Percentiles rank a stretch among this genome's conserved stretches.
phyloP scores from a whole-genome alignment of 2,113 vertebrate species.

The Tupaia chinensis region DNA sequence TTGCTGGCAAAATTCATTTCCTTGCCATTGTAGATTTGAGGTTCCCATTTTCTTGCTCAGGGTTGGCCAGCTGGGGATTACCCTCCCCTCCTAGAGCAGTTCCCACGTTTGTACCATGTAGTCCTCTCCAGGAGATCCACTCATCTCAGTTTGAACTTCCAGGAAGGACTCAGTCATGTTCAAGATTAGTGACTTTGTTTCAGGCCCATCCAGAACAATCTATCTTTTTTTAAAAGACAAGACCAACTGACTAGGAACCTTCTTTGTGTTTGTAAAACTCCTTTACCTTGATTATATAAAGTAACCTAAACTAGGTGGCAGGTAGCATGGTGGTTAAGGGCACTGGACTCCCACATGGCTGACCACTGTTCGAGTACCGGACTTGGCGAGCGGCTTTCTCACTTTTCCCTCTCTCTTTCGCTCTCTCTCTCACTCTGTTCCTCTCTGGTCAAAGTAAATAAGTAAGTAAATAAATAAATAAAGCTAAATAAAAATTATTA shows the following conservation, averaged over 20 bases:
- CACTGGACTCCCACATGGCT: too few relatives aligned
- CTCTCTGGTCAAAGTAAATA: too few relatives aligned
- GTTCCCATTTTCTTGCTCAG: not conserved
- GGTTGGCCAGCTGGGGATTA: rapidly evolving
- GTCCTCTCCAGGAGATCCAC: too few relatives aligned
- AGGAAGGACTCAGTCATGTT: not conserved
- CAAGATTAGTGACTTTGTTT: not conserved
- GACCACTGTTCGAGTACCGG: too few relatives aligned
- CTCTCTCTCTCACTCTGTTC: too few relatives aligned
- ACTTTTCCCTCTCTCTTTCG: too few relatives aligned
- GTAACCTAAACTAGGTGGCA: too few relatives aligned
- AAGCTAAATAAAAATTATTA: too few relatives aligned
- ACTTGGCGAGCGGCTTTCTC: too few relatives aligned
- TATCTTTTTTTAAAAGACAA: not conserved
- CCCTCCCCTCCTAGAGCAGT: too few relatives aligned
- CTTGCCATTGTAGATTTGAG: rapidly evolving
- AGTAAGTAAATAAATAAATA: too few relatives aligned
- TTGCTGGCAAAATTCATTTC: not conserved
- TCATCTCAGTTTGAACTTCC: not conserved
- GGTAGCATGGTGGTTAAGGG: too few relatives aligned
- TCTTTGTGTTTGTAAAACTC: not conserved
- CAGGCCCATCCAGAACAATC: not conserved
- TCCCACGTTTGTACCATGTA: rapidly evolving
- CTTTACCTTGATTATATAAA: not conserved
- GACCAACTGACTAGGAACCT: not conserved